Evolutionary conservation across 2,888 invertebrate species (phyloP).

Genomic region (Tenthredo distinguenda): DNA sequence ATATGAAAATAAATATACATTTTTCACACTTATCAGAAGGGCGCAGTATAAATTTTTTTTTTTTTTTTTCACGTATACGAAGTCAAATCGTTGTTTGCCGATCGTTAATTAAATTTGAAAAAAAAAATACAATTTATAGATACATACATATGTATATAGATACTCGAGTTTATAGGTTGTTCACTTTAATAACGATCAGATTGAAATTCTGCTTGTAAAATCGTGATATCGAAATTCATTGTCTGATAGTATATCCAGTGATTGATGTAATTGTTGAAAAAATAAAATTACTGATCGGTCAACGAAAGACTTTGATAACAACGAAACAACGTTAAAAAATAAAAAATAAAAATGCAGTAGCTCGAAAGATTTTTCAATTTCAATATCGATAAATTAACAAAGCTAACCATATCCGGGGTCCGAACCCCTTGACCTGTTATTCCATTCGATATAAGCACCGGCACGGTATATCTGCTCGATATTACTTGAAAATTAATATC

Average conservation of each 20-base stretch:
- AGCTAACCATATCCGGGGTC: neutral
- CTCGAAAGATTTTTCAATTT: neutral
- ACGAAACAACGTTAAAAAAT: neutral
- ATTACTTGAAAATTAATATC: conserved; percentile 27
- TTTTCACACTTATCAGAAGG: no score
- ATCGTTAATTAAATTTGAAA: neutral
- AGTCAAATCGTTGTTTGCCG: neutral
- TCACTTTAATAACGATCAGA: neutral
- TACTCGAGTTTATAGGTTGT: neutral
- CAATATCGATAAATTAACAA: conserved; percentile 15
- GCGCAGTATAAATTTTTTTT: no score
- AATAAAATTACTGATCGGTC: neutral
- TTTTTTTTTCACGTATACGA: neutral
- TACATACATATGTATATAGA: neutral
- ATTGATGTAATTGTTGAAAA: neutral
- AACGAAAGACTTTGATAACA: neutral
- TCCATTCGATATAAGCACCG: neutral
- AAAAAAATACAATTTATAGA: neutral
- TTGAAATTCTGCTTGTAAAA: neutral
- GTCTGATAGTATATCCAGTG: neutral
- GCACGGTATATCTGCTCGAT: neutral
- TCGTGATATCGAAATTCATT: neutral
- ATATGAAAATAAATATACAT: neutral
- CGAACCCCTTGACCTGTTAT: conserved; percentile 26
- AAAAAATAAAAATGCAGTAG: neutral